Conservation (phyloP, 2,797 vertebrate species). For the Gambelia wislizenii region DNA sequence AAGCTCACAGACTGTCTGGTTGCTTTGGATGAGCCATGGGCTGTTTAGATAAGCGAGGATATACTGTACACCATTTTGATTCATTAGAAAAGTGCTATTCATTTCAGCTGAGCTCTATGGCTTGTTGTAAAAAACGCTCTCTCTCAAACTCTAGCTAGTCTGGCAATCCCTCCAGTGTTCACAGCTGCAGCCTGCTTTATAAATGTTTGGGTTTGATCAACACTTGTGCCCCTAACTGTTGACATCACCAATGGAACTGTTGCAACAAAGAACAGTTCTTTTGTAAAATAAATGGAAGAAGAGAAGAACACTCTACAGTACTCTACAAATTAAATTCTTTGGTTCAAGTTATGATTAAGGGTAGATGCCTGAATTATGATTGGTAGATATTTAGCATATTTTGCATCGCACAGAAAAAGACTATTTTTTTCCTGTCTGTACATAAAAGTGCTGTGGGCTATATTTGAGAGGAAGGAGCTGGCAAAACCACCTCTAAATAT, state of each 20-base stretch:
- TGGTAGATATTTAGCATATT: too few species aligned
- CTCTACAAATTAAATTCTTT: too few species aligned
- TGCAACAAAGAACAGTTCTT: background rate
- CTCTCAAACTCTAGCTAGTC: background rate
- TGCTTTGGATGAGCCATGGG: conserved; percentile 18
- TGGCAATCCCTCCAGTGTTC: background rate
- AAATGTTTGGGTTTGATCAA: conserved; percentile 10
- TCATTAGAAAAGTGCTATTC: conserved; percentile 11
- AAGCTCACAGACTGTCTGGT: background rate
- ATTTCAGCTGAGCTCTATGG: conserved; percentile 7
- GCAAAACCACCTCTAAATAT: too few species aligned
- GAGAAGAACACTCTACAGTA: background rate
- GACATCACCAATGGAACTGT: background rate
- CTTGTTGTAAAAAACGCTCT: background rate
- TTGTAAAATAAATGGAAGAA: background rate
- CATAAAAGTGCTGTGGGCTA: too few species aligned
- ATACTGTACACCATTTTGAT: conserved; percentile 28
- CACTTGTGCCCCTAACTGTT: background rate
- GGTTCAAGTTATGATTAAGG: too few species aligned
- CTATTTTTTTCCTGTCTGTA: too few species aligned
- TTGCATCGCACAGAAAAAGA: too few species aligned
- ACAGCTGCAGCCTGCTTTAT: background rate
- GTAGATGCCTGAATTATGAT: too few species aligned
- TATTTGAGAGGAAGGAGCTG: too few species aligned
- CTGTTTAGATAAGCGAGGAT: conserved; percentile 29